Percentiles rank a stretch among this genome's conserved stretches.
Conservation (phyloP, 2,888 invertebrate species). For the Campoplex nolae region DNA sequence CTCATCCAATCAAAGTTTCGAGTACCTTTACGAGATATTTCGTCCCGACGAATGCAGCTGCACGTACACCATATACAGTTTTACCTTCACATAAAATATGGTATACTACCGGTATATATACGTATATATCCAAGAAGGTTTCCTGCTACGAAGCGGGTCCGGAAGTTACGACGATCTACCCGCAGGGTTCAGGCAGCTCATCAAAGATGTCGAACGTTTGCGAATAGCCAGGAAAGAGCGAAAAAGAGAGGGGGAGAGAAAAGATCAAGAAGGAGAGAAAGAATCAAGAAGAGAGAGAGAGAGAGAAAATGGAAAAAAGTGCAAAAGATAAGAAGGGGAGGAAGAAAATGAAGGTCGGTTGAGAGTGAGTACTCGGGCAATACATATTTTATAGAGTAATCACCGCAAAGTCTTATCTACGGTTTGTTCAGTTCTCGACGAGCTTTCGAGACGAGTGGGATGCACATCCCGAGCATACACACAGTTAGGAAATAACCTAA, state of each 20-base stretch:
- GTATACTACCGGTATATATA: neutral
- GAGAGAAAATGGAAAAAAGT: constrained; percentile 43
- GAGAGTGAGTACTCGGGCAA: constrained; percentile 72
- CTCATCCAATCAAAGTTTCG: constrained; percentile 31
- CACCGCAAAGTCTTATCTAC: constrained; percentile 83
- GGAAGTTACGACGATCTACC: constrained; percentile 61
- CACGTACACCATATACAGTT: constrained; percentile 48
- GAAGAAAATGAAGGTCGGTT: constrained; percentile 70
- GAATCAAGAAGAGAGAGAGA: constrained; percentile 5
- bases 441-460: constrained; percentile 46
- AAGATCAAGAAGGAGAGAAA: neutral
- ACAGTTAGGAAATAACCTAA: constrained; percentile 21
- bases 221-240: constrained; percentile 24
- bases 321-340: constrained; percentile 59
- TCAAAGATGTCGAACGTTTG: constrained; percentile 50
- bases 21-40: constrained; percentile 28
- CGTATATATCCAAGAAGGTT: constrained; percentile 23
- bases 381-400: constrained; percentile 84
- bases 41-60: constrained; percentile 37
- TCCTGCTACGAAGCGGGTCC: constrained; percentile 27
- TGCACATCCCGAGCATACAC: constrained; percentile 44
- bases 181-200: constrained; percentile 38
- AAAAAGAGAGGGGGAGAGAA: neutral
- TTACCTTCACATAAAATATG: constrained; percentile 36
- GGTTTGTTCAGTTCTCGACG: constrained; percentile 80